A percentile compares a stretch with the other conserved stretches of the same genome.
Conservation (phyloP, 2,888 invertebrate species). For the Clunio marinus region DNA sequence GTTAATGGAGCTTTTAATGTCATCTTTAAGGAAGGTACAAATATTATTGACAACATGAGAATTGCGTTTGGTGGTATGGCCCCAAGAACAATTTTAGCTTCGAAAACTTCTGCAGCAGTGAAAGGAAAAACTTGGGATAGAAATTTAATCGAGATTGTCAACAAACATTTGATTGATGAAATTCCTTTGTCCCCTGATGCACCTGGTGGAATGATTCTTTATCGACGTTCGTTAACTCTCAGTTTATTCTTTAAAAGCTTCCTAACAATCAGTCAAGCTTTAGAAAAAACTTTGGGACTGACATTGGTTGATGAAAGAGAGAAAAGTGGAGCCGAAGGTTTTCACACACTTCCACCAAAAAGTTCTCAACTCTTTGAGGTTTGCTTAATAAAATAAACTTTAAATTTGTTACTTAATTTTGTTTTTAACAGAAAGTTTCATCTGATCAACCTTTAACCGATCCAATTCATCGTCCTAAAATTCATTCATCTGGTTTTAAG, state of each 20-base stretch:
- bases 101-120: slow-evolving; percentile 57
- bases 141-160: slow-evolving; percentile 54
- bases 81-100: slow-evolving; percentile 67
- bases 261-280: slow-evolving; percentile 50
- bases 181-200: slow-evolving; percentile 60
- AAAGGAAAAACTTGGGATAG: slow-evolving; percentile 59
- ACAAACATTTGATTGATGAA: slow-evolving; percentile 56
- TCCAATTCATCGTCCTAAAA: slow-evolving; percentile 68
- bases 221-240: slow-evolving; percentile 60
- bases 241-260: slow-evolving; percentile 55
- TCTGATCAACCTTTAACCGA: slow-evolving; percentile 58
- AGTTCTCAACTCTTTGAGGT: slow-evolving; percentile 71
- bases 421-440: slow-evolving; percentile 45
- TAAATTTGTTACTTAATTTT: slow-evolving; percentile 5
- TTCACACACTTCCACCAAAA: slow-evolving; percentile 57
- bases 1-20: slow-evolving; percentile 76
- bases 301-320: slow-evolving; percentile 52
- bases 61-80: slow-evolving; percentile 85
- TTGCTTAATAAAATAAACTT: no score
- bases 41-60: slow-evolving; percentile 56
- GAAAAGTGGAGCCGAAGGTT: slow-evolving; percentile 57
- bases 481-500: slow-evolving; percentile 71
- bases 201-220: slow-evolving; percentile 67
- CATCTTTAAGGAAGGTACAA: slow-evolving; percentile 56
- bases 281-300: slow-evolving; percentile 44